Evolutionary conservation across 1,140 invertebrate species (phyloP), one percentile per base, ranked within the genome.

Genomic region (Diorhabda elongata): DNA sequence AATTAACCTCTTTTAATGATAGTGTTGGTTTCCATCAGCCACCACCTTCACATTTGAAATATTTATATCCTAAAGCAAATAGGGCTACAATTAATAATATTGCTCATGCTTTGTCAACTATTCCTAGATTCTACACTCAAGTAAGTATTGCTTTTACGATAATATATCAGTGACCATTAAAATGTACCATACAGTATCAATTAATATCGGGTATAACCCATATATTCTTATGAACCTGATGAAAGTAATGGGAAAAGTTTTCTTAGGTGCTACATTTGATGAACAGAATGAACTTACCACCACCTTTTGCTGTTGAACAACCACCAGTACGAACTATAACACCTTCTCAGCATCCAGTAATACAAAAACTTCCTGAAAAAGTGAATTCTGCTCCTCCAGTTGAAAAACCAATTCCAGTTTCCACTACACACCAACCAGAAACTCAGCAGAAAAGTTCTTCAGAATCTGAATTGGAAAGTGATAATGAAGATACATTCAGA

Each of bases 251-350:
- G 26, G 26, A 26, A 26, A 26, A 26, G 26, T 52, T 52, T 52
- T 52, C n/a, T 6, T 4, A 52, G 47, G 47, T 72, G 4, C 79
- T 97, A 61, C 95, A 98, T 85, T 84, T 98, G 44, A 97, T 98
- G 95, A 97, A 97, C 79, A 95, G 92, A 84, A 96, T 98, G 94
- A 94, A 92, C 81, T 79, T 97, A 59, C 91, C 92, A 47, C 87
- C 89, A 68, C 95, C 95, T n/a, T 97, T 97, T 84, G 85, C 88
- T 52, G 78, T 83, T 77, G 79, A 87, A 47, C 75, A 79, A 45
- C 71, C 76, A 26, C 70, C 75, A 47, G 63, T 75, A 52, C 64
- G 58, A 58, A 62, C 66, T 45, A 64, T 71, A 56, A 69, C 47
- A 60, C 64, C 69, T 3, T 44, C 62, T 8, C 58, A 69, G 52